Evolutionary conservation across 2,113 vertebrate species (phyloP), one percentile per base, ranked within the genome.

Genomic region (Excalfactoria chinensis): DNA sequence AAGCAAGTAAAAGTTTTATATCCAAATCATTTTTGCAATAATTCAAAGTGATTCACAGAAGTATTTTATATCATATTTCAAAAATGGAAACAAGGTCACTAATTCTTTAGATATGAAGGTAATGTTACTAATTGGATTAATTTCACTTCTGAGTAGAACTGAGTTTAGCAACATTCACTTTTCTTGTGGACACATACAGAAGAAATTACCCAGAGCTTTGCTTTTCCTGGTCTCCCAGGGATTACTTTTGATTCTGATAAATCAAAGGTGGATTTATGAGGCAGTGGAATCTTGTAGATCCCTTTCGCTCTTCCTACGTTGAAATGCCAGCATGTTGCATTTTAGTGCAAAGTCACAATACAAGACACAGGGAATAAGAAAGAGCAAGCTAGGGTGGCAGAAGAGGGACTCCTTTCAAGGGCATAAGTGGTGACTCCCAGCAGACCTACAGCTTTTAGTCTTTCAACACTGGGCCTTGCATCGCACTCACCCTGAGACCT

Each of bases 321-420:
- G 71, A 81, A 91, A 74, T 60, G 17, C 22, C 51, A 46, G 6
- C 2, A 2, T 6, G 17, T 2, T 35, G 13, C 16, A 58, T 59
- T 84, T 84, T 64, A 64, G 43, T 37, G 43, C 58, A 68, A 71
- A 81, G 21, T 6, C 21, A 71, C 10, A 55, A 19, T 20, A 34
- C 10, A 34, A 18, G 28, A 86, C 13, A 37, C 35, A 44, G 6
- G n/a, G n/a, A 86, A 66, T 3, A 48, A 48, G 25, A 91, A 34
- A 34, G 2, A 35, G 37, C 0, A 1, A 51, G 22, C 7, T 62
- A 13, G 17, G 1, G 16, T 53, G 51, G 26, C 26, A 53, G 51
- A 79, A 56, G 49, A 75, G 11, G 44, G 17, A 3, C 20, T 51
- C 9, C 35, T 86, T 35, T 66, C 64, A 58, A 0, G 1, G 34